These are phyloP conservation scores for Amphiprion percula DNA, from an alignment of 2,113 vertebrate species.

Conservation along the genomic window DNA sequence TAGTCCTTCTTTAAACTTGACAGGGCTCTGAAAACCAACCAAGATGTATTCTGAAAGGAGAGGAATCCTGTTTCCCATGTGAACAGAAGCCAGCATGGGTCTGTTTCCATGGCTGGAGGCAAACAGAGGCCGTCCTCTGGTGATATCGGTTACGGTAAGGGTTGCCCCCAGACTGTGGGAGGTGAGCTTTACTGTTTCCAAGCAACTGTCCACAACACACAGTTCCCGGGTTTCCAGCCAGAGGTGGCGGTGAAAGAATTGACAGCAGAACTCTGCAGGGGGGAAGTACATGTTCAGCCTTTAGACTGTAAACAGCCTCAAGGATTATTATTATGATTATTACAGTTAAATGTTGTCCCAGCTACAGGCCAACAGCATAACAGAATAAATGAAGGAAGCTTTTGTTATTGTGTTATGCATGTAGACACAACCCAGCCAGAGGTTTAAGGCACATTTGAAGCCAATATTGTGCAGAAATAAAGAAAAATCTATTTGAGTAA, in stretches of 20 bases:
- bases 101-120: conserved; percentile 60
- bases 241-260: conserved; percentile 28
- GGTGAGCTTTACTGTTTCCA: conserved; percentile 66
- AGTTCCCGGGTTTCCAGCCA: conserved; percentile 26
- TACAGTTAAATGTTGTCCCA: too few relatives aligned
- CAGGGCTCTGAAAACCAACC: conserved; percentile 8
- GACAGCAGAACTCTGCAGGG: conserved; percentile 2
- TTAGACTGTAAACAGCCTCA: too few relatives aligned
- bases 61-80: conserved; percentile 49
- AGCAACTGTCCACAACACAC: conserved; percentile 62
- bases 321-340: too few relatives aligned
- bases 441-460: too few relatives aligned
- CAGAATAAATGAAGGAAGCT: too few relatives aligned
- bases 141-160: conserved; percentile 64
- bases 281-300: too few relatives aligned
- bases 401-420: too few relatives aligned
- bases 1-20: not conserved
- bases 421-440: too few relatives aligned
- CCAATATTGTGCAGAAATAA: too few relatives aligned
- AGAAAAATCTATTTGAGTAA: too few relatives aligned
- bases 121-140: conserved; percentile 62
- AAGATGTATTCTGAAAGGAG: not conserved
- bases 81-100: conserved; percentile 50
- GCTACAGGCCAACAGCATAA: too few relatives aligned
- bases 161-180: conserved; percentile 52